phyloP scores from a whole-genome alignment of 37 sponge, comb jelly and placozoan genomes.

The Bolinopsis microptera region DNA sequence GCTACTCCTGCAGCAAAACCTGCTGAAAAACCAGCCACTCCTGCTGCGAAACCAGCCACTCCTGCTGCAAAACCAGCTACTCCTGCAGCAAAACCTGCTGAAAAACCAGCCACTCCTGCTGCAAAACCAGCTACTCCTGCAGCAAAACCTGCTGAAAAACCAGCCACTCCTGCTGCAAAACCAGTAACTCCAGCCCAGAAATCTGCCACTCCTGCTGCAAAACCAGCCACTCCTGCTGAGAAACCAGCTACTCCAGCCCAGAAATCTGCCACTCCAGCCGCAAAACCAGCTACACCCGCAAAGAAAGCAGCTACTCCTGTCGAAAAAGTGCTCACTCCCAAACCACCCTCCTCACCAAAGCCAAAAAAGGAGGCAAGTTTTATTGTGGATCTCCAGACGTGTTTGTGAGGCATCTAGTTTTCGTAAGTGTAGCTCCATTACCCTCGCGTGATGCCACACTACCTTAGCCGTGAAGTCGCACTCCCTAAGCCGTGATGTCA shows the following conservation, averaged over 20 bases:
- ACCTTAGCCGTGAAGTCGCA: background rate
- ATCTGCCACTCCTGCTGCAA: conserved; percentile 15
- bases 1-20: conserved; percentile 49
- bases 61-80: conserved; percentile 29
- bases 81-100: background rate
- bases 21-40: background rate
- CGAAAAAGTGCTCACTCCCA: background rate
- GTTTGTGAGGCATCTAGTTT: background rate
- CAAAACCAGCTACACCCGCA: background rate
- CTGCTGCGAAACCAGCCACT: conserved; percentile 23
- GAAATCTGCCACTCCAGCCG: conserved; percentile 30
- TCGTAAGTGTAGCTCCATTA: background rate
- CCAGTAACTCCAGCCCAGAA: conserved; percentile 23
- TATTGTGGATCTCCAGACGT: background rate
- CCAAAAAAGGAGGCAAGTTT: background rate
- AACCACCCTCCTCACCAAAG: background rate
- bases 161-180: conserved; percentile 39
- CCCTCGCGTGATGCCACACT: background rate
- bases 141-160: background rate
- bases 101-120: conserved; percentile 2
- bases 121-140: background rate
- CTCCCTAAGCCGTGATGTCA: background rate
- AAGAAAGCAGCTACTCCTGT: background rate
- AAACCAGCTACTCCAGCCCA: conserved; percentile 17
- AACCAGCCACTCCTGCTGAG: conserved; percentile 36